Evolutionary conservation across 2,113 vertebrate genomes (phyloP), one percentile per base, ranked within the genome.

Genomic region (Cacatua alba): DNA sequence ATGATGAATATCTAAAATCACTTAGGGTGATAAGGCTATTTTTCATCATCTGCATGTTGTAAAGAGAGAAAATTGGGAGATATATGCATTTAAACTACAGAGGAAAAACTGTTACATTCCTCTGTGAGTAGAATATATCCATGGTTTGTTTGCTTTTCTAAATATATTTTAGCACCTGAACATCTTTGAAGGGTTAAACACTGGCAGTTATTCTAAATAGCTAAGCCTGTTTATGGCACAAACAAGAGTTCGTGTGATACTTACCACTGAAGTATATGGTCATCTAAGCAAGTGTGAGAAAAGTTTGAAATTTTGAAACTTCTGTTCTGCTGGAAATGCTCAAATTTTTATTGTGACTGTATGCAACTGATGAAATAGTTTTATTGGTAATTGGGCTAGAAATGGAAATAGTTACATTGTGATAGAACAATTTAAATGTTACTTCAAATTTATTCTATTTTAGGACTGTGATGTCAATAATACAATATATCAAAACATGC

Each of bases 1-100:
- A 63, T 86, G 60, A 93, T 78, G 51, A 86, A 86, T 88, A 90
- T 71, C 68, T 88, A 74, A 92, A 95, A 78, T 88, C 17, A 33
- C 29, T 81, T 59, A 55, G 41, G 23, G 3, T 86, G 80, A 94
- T 83, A 77, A 86, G n/a, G 39, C 17, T 90, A 51, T 88, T 92
- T 90, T 93, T 94, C 88, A 92, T 96, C 51, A 78, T 55, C 86
- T 83, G 28, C 25, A 7, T 78, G 43, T 53, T 67, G n/a, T 63
- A 86, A 93, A 77, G 43, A 51, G 71, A 83, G 21, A 81, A 88
- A 90, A 72, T 7, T 62, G 53, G 20, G 75, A 90, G 26, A 72
- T 11, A 37, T 65, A 70, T 33, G 17, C 10, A 15, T 81, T 94
- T 86, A 92, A 88, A 77, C 15, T 90, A 25, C 68, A 90, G 51